Conservation (phyloP, 2,888 invertebrate species). For the Tiliacea aurago region DNA sequence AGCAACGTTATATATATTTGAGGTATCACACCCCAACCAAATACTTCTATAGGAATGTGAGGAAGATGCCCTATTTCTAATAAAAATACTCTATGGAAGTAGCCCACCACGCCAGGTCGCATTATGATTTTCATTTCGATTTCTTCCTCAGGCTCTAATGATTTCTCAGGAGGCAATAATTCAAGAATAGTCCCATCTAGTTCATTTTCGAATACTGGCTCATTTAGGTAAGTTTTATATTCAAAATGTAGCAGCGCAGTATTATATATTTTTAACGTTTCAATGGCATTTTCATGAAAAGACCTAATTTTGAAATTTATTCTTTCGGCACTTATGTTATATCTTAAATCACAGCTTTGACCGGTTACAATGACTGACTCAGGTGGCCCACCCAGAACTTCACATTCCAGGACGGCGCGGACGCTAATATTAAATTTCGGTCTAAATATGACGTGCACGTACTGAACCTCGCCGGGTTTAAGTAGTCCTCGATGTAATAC, state of each 20-base stretch:
- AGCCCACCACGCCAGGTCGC: conserved; percentile 90
- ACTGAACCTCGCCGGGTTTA: conserved; percentile 87
- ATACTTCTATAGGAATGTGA: conserved; percentile 88
- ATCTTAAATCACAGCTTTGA: conserved; percentile 88
- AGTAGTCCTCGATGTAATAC: conserved; percentile 88
- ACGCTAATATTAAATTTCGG: conserved; percentile 84
- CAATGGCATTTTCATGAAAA: conserved; percentile 82
- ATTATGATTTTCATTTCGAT: conserved; percentile 84
- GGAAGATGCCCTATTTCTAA: conserved; percentile 90
- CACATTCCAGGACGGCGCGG: conserved; percentile 86
- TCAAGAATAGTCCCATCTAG: conserved; percentile 85
- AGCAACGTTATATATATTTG: conserved; percentile 90
- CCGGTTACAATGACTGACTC: conserved; percentile 88
- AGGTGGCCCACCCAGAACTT: conserved; percentile 90
- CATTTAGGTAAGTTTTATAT: conserved; percentile 83
- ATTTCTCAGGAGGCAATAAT: conserved; percentile 83
- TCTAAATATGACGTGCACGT: conserved; percentile 86
- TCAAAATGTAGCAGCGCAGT: conserved; percentile 85
- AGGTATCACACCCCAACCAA: conserved; percentile 90
- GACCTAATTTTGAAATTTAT: conserved; percentile 86
- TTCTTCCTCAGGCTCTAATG: conserved; percentile 81
- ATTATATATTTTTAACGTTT: conserved; percentile 85
- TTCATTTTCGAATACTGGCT: conserved; percentile 76
- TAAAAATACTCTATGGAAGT: conserved; percentile 85
- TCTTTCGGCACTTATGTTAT: conserved; percentile 83